These are phyloP conservation scores for Euspilapteryx auroguttella DNA, from an alignment of 2,888 invertebrate species.

Conservation along the genomic window DNA sequence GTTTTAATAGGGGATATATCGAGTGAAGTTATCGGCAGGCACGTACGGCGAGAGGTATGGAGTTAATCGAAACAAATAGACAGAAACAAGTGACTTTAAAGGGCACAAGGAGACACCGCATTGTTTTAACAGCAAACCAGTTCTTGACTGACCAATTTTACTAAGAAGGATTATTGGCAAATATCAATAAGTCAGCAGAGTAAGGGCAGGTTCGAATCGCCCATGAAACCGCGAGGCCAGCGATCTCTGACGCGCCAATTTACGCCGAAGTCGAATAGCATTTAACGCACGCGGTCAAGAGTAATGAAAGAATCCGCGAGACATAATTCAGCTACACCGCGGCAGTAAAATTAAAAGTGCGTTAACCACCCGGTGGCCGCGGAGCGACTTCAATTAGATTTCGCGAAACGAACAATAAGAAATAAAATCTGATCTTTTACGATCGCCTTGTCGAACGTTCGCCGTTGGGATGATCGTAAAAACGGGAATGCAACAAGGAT, in stretches of 20 bases:
- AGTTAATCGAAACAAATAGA: slow-evolving; percentile 15
- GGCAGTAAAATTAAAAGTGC: slow-evolving; percentile 51
- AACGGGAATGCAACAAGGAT: slow-evolving; percentile 47
- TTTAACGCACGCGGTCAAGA: slow-evolving; percentile 43
- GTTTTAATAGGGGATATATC: slow-evolving; percentile 16
- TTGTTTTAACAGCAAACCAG: background rate
- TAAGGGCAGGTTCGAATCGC: slow-evolving; percentile 1
- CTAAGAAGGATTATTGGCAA: slow-evolving; percentile 2
- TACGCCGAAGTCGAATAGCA: slow-evolving; percentile 3
- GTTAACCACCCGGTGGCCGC: slow-evolving; percentile 37
- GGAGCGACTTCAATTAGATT: slow-evolving; percentile 51
- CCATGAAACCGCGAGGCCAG: background rate
- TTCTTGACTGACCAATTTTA: background rate
- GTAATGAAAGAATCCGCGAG: slow-evolving; percentile 36
- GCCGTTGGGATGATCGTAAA: slow-evolving; percentile 45
- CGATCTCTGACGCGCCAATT: background rate
- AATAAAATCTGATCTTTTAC: slow-evolving; percentile 56
- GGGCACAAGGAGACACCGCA: slow-evolving; percentile 1
- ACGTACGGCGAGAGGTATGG: slow-evolving; percentile 1
- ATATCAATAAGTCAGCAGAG: slow-evolving; percentile 4
- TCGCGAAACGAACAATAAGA: slow-evolving; percentile 59
- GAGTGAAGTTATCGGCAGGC: background rate
- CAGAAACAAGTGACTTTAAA: slow-evolving; percentile 9
- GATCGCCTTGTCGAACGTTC: slow-evolving; percentile 43
- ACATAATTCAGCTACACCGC: slow-evolving; percentile 35